phyloP scores from a whole-genome alignment of 2,113 vertebrate genomes.

The Phyllopteryx taeniolatus region DNA sequence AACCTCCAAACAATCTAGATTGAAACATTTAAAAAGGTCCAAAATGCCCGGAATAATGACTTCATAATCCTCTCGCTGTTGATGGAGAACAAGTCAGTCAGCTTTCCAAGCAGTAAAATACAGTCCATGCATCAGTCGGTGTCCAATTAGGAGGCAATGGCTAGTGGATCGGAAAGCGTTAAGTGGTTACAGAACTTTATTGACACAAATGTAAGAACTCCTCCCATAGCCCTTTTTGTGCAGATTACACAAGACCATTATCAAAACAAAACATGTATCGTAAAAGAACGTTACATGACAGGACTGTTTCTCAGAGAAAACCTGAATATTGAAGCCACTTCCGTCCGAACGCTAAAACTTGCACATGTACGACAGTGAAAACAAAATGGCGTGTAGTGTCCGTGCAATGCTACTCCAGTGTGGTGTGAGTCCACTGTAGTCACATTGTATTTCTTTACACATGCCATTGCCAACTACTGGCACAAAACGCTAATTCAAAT shows the following conservation, averaged over 20 bases:
- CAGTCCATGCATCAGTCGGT: slow-evolving; percentile 8
- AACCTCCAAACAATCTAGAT: slow-evolving; percentile 34
- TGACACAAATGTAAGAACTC: slow-evolving; percentile 49
- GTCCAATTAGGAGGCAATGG: slow-evolving; percentile 13
- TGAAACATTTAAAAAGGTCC: slow-evolving; percentile 10
- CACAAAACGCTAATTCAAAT: background rate
- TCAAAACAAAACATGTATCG: too few relatives aligned
- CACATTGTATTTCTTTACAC: background rate
- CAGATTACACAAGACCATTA: background rate
- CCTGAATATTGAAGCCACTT: too few relatives aligned
- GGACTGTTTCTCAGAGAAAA: too few relatives aligned
- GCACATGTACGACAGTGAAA: too few relatives aligned
- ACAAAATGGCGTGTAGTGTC: too few relatives aligned
- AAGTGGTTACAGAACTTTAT: slow-evolving; percentile 20
- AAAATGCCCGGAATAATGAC: background rate
- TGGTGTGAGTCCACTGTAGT: background rate
- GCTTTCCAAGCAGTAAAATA: slow-evolving; percentile 12
- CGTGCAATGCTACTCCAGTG: background rate
- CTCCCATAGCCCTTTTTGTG: slow-evolving; percentile 14
- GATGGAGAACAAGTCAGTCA: slow-evolving; percentile 8
- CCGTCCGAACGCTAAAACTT: too few relatives aligned
- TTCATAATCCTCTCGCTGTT: slow-evolving; percentile 8
- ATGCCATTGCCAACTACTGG: background rate
- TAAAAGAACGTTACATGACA: too few relatives aligned
- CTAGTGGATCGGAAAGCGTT: slow-evolving; percentile 34